phyloP scores from a whole-genome alignment of 2,113 vertebrate species.

The Gila orcuttii region DNA sequence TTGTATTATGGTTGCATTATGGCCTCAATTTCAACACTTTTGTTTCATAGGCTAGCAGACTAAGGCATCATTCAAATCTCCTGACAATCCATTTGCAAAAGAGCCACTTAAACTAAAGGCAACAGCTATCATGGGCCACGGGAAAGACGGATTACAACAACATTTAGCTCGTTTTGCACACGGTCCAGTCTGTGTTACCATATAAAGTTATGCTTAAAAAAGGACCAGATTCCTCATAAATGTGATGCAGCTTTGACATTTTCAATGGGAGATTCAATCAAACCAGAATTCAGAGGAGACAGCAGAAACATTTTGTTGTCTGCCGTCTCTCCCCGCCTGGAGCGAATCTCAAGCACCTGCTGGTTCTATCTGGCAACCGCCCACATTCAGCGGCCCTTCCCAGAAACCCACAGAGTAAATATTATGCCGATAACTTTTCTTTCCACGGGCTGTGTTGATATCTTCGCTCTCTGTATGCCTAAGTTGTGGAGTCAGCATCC shows the following conservation, averaged over 20 bases:
- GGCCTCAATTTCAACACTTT: neutral
- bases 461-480: slow-evolving; percentile 20
- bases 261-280: slow-evolving; percentile 27
- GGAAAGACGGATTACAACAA: slow-evolving; percentile 5
- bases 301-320: slow-evolving; percentile 35
- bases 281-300: slow-evolving; percentile 29
- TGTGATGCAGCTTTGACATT: slow-evolving; percentile 31
- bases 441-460: slow-evolving; percentile 32
- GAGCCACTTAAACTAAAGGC: neutral
- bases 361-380: slow-evolving; percentile 42
- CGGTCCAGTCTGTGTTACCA: neutral
- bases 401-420: slow-evolving; percentile 47
- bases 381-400: slow-evolving; percentile 41
- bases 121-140: neutral
- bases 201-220: slow-evolving; percentile 43
- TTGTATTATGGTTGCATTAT: neutral
- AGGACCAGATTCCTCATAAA: neutral
- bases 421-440: slow-evolving; percentile 38
- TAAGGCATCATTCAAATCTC: neutral
- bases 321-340: slow-evolving; percentile 15
- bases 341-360: slow-evolving; percentile 48
- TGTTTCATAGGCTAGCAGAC: neutral
- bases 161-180: slow-evolving; percentile 21
- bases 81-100: neutral
- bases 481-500: slow-evolving; percentile 9